Conservation (phyloP, 1,140 invertebrate genomes). For the Euura lappo region DNA sequence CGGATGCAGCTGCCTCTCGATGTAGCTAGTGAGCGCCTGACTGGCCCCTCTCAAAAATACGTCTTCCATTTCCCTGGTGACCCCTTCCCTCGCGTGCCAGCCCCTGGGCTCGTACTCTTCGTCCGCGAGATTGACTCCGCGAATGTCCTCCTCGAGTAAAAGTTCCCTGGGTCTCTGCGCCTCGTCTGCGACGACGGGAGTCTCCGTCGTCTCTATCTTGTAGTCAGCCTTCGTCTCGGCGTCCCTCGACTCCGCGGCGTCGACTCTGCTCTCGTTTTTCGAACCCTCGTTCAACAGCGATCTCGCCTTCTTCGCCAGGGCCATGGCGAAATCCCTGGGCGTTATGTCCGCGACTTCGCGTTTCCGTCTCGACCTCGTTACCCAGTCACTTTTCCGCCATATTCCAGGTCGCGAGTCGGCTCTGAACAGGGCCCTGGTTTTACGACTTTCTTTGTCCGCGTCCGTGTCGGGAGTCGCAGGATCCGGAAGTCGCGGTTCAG, state of each 20-base stretch:
- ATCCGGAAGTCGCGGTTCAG: slow-evolving; percentile 43
- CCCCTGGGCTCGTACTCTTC: slow-evolving; percentile 9
- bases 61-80: slow-evolving; percentile 81
- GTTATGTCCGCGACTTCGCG: slow-evolving; percentile 32
- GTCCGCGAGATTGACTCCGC: slow-evolving; percentile 11
- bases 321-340: slow-evolving; percentile 30
- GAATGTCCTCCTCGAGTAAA: slow-evolving; percentile 32
- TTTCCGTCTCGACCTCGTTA: slow-evolving; percentile 37
- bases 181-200: slow-evolving; percentile 13
- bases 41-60: slow-evolving; percentile 80
- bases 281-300: not conserved
- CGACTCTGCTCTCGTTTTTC: not conserved
- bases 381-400: slow-evolving; percentile 48
- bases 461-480: slow-evolving; percentile 43
- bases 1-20: slow-evolving; percentile 81
- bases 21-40: slow-evolving; percentile 79
- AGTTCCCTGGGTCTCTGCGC: slow-evolving; percentile 36
- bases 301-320: slow-evolving; percentile 22
- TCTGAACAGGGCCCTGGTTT: slow-evolving; percentile 27
- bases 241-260: not conserved
- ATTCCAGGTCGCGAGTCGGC: slow-evolving; percentile 38
- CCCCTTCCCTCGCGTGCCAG: slow-evolving; percentile 62
- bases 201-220: slow-evolving; percentile 15
- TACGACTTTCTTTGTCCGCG: slow-evolving; percentile 45
- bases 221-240: slow-evolving; percentile 17